phyloP scores from a whole-genome alignment of 2,797 vertebrate genomes.

The Botia kubotai region DNA sequence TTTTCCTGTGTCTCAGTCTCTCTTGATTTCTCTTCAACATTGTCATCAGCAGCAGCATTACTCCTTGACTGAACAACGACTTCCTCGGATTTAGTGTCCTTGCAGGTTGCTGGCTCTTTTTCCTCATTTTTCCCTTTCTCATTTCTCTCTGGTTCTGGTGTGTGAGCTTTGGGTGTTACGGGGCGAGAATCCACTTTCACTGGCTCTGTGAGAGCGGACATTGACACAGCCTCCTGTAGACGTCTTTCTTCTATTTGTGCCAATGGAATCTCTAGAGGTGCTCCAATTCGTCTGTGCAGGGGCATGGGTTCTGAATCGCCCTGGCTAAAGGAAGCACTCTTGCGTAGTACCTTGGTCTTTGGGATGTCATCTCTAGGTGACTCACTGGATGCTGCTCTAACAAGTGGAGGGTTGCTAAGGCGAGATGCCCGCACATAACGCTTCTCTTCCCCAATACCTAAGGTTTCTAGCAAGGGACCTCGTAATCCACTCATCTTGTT shows the following conservation, averaged over 20 bases:
- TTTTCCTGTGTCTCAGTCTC: slow-evolving; percentile 76
- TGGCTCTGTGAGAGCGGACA: slow-evolving; percentile 90
- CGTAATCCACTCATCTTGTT: slow-evolving; percentile 94
- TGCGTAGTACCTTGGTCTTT: slow-evolving; percentile 85
- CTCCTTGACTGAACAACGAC: slow-evolving; percentile 61
- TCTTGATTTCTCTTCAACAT: slow-evolving; percentile 73
- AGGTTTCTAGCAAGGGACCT: slow-evolving; percentile 92
- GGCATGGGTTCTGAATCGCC: slow-evolving; percentile 90
- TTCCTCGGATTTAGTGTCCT: slow-evolving; percentile 69
- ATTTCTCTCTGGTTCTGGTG: slow-evolving; percentile 67
- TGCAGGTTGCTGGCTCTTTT: slow-evolving; percentile 46
- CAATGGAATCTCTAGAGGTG: slow-evolving; percentile 92
- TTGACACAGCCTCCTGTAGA: slow-evolving; percentile 92
- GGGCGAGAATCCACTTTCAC: slow-evolving; percentile 76
- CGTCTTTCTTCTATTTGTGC: slow-evolving; percentile 83
- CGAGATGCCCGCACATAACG: slow-evolving; percentile 75
- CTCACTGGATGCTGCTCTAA: slow-evolving; percentile 90
- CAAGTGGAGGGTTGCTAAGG: slow-evolving; percentile 79
- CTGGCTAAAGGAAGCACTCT: slow-evolving; percentile 96
- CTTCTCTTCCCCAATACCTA: slow-evolving; percentile 86
- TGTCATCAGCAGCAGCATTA: slow-evolving; percentile 64
- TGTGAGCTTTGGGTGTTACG: slow-evolving; percentile 69
- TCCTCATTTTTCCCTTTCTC: slow-evolving; percentile 66
- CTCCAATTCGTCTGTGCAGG: slow-evolving; percentile 89
- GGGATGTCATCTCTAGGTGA: slow-evolving; percentile 81